Percentiles rank a stretch among this genome's conserved stretches.
phyloP scores from a whole-genome alignment of 2,888 invertebrate species.

The Carcina quercana region DNA sequence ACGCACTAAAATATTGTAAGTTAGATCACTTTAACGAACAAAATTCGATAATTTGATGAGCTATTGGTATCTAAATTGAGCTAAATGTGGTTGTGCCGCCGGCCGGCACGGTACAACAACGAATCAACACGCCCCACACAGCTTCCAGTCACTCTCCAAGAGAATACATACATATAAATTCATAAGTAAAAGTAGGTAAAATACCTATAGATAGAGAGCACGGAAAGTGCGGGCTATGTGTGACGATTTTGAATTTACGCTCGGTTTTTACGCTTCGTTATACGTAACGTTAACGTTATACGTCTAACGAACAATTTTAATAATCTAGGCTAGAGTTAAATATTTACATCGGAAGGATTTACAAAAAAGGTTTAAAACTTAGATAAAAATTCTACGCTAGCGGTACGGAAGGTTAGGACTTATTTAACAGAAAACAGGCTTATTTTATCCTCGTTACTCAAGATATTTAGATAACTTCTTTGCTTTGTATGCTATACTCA shows the following conservation, averaged over 20 bases:
- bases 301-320: too few relatives aligned
- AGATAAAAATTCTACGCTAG: too few relatives aligned
- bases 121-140: conserved; percentile 58
- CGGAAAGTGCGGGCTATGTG: conserved; percentile 33
- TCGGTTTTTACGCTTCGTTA: conserved; percentile 12
- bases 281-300: too few relatives aligned
- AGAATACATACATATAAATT: conserved; percentile 41
- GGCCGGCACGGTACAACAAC: conserved; percentile 54
- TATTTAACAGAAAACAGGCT: too few relatives aligned
- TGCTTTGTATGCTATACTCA: too few relatives aligned
- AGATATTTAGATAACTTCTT: too few relatives aligned
- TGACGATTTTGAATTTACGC: conserved; percentile 23
- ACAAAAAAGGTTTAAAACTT: too few relatives aligned
- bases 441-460: too few relatives aligned
- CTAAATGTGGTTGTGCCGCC: conserved; percentile 44
- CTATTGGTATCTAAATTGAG: conserved; percentile 38
- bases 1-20: conserved; percentile 38
- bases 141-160: conserved; percentile 61
- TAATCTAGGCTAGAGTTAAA: too few relatives aligned
- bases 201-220: conserved; percentile 21
- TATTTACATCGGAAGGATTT: too few relatives aligned
- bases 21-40: conserved; percentile 54
- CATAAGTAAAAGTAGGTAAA: conserved; percentile 39
- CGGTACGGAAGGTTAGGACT: too few relatives aligned
- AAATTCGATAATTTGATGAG: conserved; percentile 38